phyloP scores from a whole-genome alignment of 2,888 invertebrate genomes.

The Drosophila falleni region DNA sequence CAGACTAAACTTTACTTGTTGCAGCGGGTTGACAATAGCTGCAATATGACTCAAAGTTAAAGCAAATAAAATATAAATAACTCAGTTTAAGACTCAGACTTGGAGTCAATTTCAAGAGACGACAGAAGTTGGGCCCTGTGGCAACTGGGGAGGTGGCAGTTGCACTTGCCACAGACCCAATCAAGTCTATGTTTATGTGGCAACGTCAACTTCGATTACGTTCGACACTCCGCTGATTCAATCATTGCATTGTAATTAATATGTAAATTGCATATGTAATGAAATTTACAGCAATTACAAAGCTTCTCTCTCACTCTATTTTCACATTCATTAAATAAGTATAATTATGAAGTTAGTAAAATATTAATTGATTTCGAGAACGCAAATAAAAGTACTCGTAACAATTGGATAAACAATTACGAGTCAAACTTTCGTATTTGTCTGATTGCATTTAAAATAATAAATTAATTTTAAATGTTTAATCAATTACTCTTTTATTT shows the following conservation, averaged over 20 bases:
- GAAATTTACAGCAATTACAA: conserved; percentile 3
- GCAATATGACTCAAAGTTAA: conserved; percentile 22
- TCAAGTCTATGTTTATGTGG: conserved; percentile 8
- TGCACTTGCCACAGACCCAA: conserved; percentile 28
- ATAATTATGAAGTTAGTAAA: conserved; percentile 7
- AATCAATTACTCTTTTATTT: neutral
- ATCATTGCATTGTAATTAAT: conserved; percentile 8
- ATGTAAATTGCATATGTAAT: conserved; percentile 37
- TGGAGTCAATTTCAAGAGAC: neutral
- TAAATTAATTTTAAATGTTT: neutral
- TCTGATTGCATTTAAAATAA: neutral
- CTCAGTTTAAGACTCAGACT: conserved; percentile 8
- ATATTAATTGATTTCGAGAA: conserved; percentile 8
- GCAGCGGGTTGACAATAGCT: conserved; percentile 20
- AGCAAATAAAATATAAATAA: neutral
- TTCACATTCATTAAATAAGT: neutral
- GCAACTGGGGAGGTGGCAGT: neutral
- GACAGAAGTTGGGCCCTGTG: neutral
- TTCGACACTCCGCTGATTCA: conserved; percentile 4
- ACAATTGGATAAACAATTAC: conserved; percentile 13
- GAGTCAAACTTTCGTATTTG: conserved; percentile 1
- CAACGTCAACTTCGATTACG: conserved; percentile 19
- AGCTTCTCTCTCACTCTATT: neutral
- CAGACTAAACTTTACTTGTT: conserved; percentile 52
- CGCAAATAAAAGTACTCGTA: conserved; percentile 9